These are phyloP conservation scores for Tragelaphus scriptus DNA, from an alignment of 2,113 vertebrate species.

Conservation along the genomic window DNA sequence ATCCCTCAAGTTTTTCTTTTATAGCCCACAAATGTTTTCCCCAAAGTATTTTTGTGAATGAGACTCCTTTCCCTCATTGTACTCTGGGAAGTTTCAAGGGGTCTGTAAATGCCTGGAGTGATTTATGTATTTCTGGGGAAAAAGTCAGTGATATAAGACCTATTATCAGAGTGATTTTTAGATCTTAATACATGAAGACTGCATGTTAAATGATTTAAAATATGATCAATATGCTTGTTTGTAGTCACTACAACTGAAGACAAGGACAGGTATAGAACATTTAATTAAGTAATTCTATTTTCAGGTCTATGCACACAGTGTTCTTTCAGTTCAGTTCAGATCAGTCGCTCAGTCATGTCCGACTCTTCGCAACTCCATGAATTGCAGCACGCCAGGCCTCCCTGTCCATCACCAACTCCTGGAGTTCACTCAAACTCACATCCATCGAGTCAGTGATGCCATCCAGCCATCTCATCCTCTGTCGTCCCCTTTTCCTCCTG, in stretches of 20 bases:
- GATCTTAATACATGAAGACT: neutral
- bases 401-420: too few relatives aligned
- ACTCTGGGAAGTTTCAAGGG: neutral
- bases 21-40: neutral
- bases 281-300: neutral
- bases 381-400: too few relatives aligned
- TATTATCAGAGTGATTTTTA: neutral
- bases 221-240: neutral
- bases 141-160: neutral
- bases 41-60: neutral
- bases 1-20: neutral
- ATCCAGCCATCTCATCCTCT: too few relatives aligned
- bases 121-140: neutral
- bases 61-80: neutral
- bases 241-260: neutral
- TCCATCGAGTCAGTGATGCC: too few relatives aligned
- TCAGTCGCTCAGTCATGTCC: too few relatives aligned
- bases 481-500: too few relatives aligned
- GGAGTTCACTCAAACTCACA: too few relatives aligned
- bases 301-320: neutral
- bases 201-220: neutral
- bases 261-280: neutral
- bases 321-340: too few relatives aligned
- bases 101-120: accelerated
- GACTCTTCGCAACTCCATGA: too few relatives aligned